Evolutionary conservation across 2,113 vertebrate species (phyloP).

Genomic region (Eira barbara): DNA sequence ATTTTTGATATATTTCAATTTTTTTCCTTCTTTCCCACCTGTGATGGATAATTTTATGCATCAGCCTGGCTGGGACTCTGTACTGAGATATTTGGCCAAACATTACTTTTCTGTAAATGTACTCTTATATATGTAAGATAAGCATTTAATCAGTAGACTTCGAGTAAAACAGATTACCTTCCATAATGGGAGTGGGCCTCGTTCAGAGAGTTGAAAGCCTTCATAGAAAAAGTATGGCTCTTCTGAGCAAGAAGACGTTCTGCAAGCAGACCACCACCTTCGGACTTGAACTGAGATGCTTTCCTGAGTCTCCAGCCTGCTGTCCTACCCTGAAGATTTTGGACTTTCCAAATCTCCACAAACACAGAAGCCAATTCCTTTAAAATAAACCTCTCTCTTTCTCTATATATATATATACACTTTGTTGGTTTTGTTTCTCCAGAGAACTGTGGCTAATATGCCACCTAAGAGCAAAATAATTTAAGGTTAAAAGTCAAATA

Average conservation of each 20-base stretch:
- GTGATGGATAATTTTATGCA: not conserved
- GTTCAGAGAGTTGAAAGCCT: not conserved
- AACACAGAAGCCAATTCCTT: not conserved
- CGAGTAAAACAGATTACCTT: not conserved
- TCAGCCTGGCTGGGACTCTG: not conserved
- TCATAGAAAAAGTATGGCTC: not conserved
- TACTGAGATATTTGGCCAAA: not conserved
- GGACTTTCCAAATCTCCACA: not conserved
- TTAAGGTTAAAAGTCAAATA: not conserved
- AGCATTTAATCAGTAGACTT: not conserved
- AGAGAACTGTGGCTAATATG: not conserved
- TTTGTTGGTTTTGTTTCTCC: not conserved
- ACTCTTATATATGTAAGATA: not conserved
- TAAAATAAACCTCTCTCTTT: not conserved
- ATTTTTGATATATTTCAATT: not conserved
- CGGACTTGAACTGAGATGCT: not conserved
- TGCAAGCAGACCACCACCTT: not conserved
- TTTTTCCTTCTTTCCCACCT: not conserved
- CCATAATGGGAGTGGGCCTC: not conserved
- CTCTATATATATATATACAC: not conserved
- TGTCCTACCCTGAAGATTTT: not conserved
- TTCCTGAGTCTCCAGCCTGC: not conserved
- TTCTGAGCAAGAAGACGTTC: not conserved
- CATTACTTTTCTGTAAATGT: not conserved
- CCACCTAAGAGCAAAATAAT: not conserved